phyloP scores from a whole-genome alignment of 2,113 vertebrate species.

The Monarcha castaneiventris region DNA sequence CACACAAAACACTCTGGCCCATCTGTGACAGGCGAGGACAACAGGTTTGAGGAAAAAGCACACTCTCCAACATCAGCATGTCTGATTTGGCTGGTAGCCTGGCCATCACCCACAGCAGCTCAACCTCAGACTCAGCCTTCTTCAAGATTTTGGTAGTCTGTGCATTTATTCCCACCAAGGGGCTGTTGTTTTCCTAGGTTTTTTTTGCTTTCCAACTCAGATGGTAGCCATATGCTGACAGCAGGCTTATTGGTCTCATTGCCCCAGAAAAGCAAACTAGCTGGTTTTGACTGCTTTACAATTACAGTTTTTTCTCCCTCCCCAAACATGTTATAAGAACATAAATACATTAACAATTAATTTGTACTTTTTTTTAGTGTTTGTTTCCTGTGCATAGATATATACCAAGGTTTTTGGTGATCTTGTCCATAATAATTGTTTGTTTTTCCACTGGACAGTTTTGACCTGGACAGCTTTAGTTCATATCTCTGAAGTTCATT shows the following conservation, averaged over 20 bases:
- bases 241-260: rapidly evolving
- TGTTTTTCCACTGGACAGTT: background rate
- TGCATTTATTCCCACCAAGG: background rate
- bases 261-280: background rate
- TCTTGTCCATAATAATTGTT: background rate
- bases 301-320: background rate
- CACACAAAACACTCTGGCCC: background rate
- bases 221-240: background rate
- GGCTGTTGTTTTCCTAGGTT: background rate
- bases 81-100: background rate
- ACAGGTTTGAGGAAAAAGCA: background rate
- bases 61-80: rapidly evolving
- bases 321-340: background rate
- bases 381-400: background rate
- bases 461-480: background rate
- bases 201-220: background rate
- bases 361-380: background rate
- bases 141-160: background rate
- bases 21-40: background rate
- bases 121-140: background rate
- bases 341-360: background rate
- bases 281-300: background rate
- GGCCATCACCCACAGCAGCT: background rate
- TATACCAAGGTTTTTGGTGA: background rate
- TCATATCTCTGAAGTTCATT: background rate